Base-by-base conservation (phyloP, 2,113 vertebrate genomes). In the Triplophysa siluroides region DNA sequence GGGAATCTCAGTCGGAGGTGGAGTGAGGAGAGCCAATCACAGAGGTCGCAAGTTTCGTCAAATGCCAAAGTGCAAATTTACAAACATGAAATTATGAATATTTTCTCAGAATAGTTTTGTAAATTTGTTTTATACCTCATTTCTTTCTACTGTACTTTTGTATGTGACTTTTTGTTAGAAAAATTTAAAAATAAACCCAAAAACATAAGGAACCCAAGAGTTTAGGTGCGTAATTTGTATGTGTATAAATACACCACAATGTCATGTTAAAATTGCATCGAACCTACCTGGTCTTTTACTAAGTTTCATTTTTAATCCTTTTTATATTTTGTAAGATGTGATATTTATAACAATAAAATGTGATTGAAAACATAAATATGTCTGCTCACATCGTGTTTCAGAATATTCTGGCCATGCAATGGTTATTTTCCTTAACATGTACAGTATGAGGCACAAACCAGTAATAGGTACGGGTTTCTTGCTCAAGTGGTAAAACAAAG, bases 91-190 rank as follows among this genome's bases (percentile, higher is more conserved):
- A 64, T 21, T 29, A 41, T 70, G 72, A 68, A 56, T 19, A 82
- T 86, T 85, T 84, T 86, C 64, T 86, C 54, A 84, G 87, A 86
- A 86, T 86, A 92, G 91, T 91, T 92, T 87, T 95, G 85, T 90
- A 90, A 91, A 91, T 93, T 89, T 93, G 91, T 94, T 94, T 94
- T 94, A 97, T 98, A 99, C 97, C 97, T 98, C 96, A 98, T 92
- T 87, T 93, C 88, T 94, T 93, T 92, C 92, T 96, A 94, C 94
- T 95, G 94, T 95, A 95, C 90, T 88, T 85, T 89, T 84, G 52
- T 83, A 66, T 78, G 86, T 95, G 88, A 88, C 84, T 89, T 90
- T 91, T 89, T 91, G 62, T 90, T 85, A 38, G 83, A 71, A 85
- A 84, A 84, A 77, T 81, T 83, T 78, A 80, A 26, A 74, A 83